Evolutionary conservation across 2,888 invertebrate species (phyloP), one percentile per base, ranked within the genome.

Genomic region (Drosophila suboccidentalis): DNA sequence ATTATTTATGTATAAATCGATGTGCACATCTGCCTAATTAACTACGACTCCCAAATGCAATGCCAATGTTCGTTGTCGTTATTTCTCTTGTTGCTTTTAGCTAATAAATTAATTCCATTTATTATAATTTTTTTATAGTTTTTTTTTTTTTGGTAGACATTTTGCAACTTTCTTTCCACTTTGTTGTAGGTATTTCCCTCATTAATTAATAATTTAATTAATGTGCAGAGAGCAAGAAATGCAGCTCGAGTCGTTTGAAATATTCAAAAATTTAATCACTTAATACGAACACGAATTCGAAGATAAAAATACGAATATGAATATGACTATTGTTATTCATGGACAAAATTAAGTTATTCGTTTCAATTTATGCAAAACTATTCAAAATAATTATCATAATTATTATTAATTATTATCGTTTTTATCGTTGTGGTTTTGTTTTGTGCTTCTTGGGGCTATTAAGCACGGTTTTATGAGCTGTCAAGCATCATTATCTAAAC

Each of bases 21-120:
- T 74, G 46, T 59, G 55, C 36, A 68, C 61, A 53, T 68, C 61
- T 57, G 68, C 44, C 26, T 59, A 72, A 65, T 75, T 72, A 58
- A 74, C 32, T 29, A 10, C 51, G 51, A 11, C 36, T 44, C 22
- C 10, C 26, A 51, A 51, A 51, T 61, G 51, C 60, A 61, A 38
- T 47, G 36, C 11, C 34, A 34, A 19, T 34, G 10, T 46, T 58
- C 15, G 15, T 8, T 57, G 13, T 57, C 10, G 9, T 22, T 6
- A 3, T 34, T 58, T 58, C 5, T 26, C 17, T 32, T 19, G 15
- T 47, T 32, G 19, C 17, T 59, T 49, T 58, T 29, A 47, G 58
- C 58, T 38, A 38, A 47, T 38, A 58, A 58, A 58, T 38, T 47
- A 58, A 47, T 47, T 47, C 46, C 4, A 38, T 38, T 47, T 58